These are phyloP conservation scores for Harpalus rufipes DNA, from an alignment of 2,888 invertebrate genomes.

Conservation along the genomic window DNA sequence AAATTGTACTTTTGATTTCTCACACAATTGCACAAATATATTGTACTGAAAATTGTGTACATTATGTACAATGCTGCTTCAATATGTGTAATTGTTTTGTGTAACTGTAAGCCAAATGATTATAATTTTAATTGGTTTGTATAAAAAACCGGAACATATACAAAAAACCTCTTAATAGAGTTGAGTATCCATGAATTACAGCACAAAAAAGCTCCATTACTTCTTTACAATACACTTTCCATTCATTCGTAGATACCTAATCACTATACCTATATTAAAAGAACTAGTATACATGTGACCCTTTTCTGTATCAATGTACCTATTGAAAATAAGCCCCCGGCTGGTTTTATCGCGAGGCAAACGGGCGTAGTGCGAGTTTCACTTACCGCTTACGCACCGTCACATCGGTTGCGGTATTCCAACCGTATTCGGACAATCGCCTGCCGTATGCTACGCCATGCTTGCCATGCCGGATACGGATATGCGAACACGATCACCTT, in stretches of 20 bases:
- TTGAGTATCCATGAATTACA: neutral
- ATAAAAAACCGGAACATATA: neutral
- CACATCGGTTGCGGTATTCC: neutral
- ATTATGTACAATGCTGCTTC: neutral
- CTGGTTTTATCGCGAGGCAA: neutral
- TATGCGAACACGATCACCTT: neutral
- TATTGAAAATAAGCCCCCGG: neutral
- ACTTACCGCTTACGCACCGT: neutral
- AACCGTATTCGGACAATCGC: neutral
- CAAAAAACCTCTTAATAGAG: constrained; percentile 6
- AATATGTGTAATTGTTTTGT: neutral
- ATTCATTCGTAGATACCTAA: neutral
- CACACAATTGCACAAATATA: neutral
- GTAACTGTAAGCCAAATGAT: neutral
- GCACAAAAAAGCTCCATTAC: neutral
- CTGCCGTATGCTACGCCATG: neutral
- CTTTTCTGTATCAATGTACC: neutral
- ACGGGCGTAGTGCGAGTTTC: neutral
- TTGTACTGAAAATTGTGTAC: neutral
- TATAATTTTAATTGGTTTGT: constrained; percentile 1
- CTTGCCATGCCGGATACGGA: neutral
- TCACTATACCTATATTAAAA: neutral
- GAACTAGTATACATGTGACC: neutral
- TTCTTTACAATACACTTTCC: neutral
- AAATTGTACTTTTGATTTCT: too few species aligned